Conservation (phyloP, 1,140 invertebrate genomes). For the Dryas iulia region DNA sequence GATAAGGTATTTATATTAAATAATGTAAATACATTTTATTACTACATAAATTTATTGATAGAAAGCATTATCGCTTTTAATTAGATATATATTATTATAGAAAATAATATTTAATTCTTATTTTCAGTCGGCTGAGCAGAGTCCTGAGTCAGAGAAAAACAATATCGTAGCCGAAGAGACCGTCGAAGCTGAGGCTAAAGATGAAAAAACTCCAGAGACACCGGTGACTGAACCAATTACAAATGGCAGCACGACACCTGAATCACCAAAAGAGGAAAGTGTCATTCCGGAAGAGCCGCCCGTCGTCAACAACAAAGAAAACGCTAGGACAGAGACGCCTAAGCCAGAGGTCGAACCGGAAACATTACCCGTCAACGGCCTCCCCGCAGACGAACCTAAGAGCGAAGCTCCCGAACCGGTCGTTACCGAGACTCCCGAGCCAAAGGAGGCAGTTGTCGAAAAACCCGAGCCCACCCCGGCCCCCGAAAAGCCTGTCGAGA, state of each 20-base stretch:
- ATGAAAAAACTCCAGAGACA: slow-evolving; percentile 75
- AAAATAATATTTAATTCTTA: not conserved
- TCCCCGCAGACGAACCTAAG: slow-evolving; percentile 67
- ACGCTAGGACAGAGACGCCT: slow-evolving; percentile 47
- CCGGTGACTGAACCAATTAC: slow-evolving; percentile 77
- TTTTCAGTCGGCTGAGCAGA: slow-evolving; percentile 59
- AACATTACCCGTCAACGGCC: slow-evolving; percentile 68
- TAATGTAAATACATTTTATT: not conserved
- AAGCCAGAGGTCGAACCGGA: slow-evolving; percentile 60
- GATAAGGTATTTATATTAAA: not conserved
- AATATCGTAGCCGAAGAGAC: slow-evolving; percentile 58
- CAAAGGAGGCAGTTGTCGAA: slow-evolving; percentile 54
- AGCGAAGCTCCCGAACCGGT: slow-evolving; percentile 46
- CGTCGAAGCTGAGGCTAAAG: slow-evolving; percentile 54
- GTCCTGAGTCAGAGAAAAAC: slow-evolving; percentile 50
- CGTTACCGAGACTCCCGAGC: slow-evolving; percentile 57
- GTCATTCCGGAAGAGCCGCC: slow-evolving; percentile 45
- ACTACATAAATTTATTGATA: not conserved
- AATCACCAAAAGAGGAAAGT: slow-evolving; percentile 66
- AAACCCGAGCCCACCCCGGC: slow-evolving; percentile 56
- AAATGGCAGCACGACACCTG: slow-evolving; percentile 74
- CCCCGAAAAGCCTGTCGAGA: slow-evolving; percentile 69
- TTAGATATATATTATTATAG: not conserved
- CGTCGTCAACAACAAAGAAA: slow-evolving; percentile 36
- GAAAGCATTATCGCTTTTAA: not conserved